A percentile compares a stretch with the other conserved stretches of the same genome.
phyloP scores from a whole-genome alignment of 2,888 invertebrate genomes.

The Eristalinus sepulchralis region DNA sequence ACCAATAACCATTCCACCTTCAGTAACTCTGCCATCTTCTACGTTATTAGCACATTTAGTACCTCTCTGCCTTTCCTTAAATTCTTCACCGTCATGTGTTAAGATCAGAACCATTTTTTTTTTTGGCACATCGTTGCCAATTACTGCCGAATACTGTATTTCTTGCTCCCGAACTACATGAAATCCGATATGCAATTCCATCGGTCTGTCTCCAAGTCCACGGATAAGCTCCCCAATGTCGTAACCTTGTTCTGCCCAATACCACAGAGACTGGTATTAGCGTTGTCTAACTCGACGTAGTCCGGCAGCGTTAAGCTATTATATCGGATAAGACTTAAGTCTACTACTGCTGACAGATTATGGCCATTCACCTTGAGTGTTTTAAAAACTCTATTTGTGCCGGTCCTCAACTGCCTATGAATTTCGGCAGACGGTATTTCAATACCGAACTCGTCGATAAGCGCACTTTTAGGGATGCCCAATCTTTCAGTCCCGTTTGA shows the following conservation, averaged over 20 bases:
- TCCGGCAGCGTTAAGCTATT: slow-evolving; percentile 12
- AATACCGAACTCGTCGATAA: slow-evolving; percentile 40
- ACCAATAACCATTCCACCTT: no score
- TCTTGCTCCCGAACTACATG: slow-evolving; percentile 38
- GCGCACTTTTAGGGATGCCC: slow-evolving; percentile 37
- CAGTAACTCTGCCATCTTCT: no score
- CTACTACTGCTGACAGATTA: slow-evolving; percentile 39
- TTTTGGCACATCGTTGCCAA: slow-evolving; percentile 41
- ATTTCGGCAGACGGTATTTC: background rate
- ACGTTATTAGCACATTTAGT: background rate
- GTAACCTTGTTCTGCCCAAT: no score
- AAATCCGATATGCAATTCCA: slow-evolving; percentile 9
- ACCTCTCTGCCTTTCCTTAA: background rate
- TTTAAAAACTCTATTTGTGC: slow-evolving; percentile 21
- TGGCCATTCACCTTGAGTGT: slow-evolving; percentile 7
- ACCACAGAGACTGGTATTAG: no score
- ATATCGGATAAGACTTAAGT: slow-evolving; percentile 36
- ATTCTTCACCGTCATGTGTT: background rate
- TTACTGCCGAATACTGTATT: slow-evolving; percentile 40
- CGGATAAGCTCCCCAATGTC: no score
- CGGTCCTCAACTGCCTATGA: no score
- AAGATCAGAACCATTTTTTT: slow-evolving; percentile 12
- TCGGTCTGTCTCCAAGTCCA: no score
- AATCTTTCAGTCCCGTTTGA: slow-evolving; percentile 34
- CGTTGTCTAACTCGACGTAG: slow-evolving; percentile 1